These are phyloP conservation scores for Tineola bisselliella DNA, from an alignment of 2,888 invertebrate species.

Conservation along the genomic window DNA sequence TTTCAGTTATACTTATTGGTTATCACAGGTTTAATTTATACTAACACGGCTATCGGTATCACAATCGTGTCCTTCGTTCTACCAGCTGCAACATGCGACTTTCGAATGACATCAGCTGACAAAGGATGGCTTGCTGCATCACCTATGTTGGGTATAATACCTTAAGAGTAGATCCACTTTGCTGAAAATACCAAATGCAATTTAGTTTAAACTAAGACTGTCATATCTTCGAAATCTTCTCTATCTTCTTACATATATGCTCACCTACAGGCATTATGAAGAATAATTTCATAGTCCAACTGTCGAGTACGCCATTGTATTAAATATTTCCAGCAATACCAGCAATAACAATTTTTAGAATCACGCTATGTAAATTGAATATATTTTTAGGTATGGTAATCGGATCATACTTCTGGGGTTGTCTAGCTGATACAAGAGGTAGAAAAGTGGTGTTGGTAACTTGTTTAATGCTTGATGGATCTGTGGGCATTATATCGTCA, in stretches of 20 bases:
- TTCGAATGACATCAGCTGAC: constrained; percentile 79
- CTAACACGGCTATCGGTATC: constrained; percentile 84
- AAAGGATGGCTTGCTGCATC: constrained; percentile 82
- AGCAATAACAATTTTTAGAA: too few relatives aligned
- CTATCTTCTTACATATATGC: too few relatives aligned
- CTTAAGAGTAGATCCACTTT: too few relatives aligned
- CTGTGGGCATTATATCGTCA: constrained; percentile 77
- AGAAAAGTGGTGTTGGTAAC: constrained; percentile 73
- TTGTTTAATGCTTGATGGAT: constrained; percentile 15
- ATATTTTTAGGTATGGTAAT: constrained; percentile 76
- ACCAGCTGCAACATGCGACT: constrained; percentile 85
- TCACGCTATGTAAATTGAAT: too few relatives aligned
- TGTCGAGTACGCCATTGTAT: too few relatives aligned
- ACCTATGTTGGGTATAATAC: constrained; percentile 82
- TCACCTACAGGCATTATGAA: too few relatives aligned
- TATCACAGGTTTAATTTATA: constrained; percentile 81
- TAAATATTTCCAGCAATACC: too few relatives aligned
- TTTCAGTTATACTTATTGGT: constrained; percentile 81
- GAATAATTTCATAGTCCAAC: too few relatives aligned
- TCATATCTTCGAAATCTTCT: too few relatives aligned
- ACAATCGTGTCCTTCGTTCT: constrained; percentile 84
- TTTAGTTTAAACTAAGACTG: too few relatives aligned
- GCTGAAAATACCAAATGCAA: too few relatives aligned
- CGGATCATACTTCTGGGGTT: constrained; percentile 87
- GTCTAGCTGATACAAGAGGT: constrained; percentile 85